Conservation (phyloP, 2,797 vertebrate species). For the Aldrovandia affinis region DNA sequence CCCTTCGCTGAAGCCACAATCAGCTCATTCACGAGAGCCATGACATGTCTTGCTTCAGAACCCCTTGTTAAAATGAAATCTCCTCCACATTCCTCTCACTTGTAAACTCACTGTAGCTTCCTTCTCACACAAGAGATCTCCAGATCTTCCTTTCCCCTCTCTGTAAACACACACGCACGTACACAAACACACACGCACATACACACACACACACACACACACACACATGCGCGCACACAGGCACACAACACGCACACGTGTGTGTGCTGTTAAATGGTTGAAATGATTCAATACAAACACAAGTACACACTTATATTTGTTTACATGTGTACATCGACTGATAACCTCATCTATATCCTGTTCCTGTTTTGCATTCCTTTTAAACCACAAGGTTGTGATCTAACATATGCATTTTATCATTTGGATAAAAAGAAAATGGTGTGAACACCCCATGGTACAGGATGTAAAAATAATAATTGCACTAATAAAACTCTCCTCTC, state of each 20-base stretch:
- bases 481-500: background rate
- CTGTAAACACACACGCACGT: background rate
- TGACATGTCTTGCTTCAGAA: conserved; percentile 57
- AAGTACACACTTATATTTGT: background rate
- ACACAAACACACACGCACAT: background rate
- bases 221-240: background rate
- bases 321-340: background rate
- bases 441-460: background rate
- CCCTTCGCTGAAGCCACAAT: conserved; percentile 63
- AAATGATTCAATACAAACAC: background rate
- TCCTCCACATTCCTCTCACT: conserved; percentile 59
- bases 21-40: conserved; percentile 63
- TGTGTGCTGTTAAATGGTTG: too few relatives aligned
- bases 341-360: background rate
- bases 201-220: background rate
- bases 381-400: background rate
- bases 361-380: background rate
- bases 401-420: background rate
- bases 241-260: too few relatives aligned
- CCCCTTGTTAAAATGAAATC: conserved; percentile 55
- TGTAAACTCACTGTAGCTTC: conserved; percentile 59
- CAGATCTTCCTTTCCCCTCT: background rate
- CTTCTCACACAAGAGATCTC: conserved; percentile 30
- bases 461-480: background rate
- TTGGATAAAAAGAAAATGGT: background rate